Evolutionary conservation across 2,113 vertebrate species (phyloP), one percentile per base, ranked within the genome.

Genomic region (Zosterops lateralis): DNA sequence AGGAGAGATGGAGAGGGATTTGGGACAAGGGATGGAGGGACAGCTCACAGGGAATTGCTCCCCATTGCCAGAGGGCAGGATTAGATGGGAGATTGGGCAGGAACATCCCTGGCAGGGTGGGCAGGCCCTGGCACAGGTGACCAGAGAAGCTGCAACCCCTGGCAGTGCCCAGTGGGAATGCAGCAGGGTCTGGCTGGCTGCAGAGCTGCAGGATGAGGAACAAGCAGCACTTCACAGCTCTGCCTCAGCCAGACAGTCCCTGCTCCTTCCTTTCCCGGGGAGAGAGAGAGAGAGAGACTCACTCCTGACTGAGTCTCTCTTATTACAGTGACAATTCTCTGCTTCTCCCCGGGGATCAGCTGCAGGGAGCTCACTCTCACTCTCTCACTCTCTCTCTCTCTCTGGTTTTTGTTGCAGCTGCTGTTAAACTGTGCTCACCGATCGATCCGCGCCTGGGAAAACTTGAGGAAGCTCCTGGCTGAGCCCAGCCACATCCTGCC

Each of bases 381-480:
- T 7, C 61, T 34, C 67, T 54, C 47, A 2, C 66, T 32, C 45
- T 3, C 42, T 6, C 62, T n/a, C 29, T 8, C 65, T n/a, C 67
- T 48, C 42, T 53, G 34, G 13, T 76, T 82, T 66, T 76, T 73
- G 40, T 54, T 65, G 90, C 83, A 85, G 93, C 75, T 64, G 89
- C 73, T 93, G 92, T 91, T 93, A 82, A 92, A 91, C 89, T 38
- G 42, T 4, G 71, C 84, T 94, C n/a, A 5, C 17, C 0, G 4
- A 97, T 96, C 72, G 44, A 97, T 95, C 78, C 67, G 1, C 0
- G 9, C 51, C 78, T 85, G 89, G 14, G 90, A 95, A 94, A 91
- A 65, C 94, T 71, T 83, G 14, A 44, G 56, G 38, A 70, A 81
- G 64, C 19, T 89, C 44, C 74, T 19, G 87, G 90, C 24, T 5